Conservation (phyloP, 2,113 vertebrate species). For the Cyrtonyx montezumae region DNA sequence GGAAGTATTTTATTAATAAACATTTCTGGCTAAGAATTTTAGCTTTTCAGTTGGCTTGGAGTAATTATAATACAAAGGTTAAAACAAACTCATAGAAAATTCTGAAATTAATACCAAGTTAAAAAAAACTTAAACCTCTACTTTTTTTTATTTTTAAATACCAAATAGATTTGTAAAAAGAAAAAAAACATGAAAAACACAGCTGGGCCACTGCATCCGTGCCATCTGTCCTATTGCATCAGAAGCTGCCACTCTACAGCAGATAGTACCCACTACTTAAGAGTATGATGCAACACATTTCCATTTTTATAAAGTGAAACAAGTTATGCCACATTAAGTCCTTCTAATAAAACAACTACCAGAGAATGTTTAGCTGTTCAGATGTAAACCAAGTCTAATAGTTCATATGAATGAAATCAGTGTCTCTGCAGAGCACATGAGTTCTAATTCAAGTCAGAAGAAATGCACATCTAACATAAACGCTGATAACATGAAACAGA, state of each 20-base stretch:
- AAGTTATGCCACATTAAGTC: neutral
- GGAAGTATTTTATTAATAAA: neutral
- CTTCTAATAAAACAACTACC: neutral
- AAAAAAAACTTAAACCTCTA: neutral
- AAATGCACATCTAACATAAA: neutral
- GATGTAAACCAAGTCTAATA: neutral
- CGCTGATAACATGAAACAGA: neutral
- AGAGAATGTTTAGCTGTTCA: neutral
- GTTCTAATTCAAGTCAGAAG: neutral
- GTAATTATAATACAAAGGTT: neutral
- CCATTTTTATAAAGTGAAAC: accelerated
- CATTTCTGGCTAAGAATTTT: neutral
- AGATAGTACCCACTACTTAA: neutral
- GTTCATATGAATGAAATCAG: neutral
- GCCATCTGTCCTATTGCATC: neutral
- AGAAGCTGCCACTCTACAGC: neutral
- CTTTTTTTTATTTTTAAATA: neutral
- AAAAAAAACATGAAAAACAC: neutral
- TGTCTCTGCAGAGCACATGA: neutral
- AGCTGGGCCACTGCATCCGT: neutral
- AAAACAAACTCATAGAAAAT: neutral
- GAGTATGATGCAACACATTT: neutral
- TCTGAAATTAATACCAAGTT: neutral
- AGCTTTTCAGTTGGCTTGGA: neutral
- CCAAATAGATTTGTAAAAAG: neutral